These are phyloP conservation scores for Cromileptes altivelis DNA, from an alignment of 2,113 vertebrate species.

Conservation along the genomic window DNA sequence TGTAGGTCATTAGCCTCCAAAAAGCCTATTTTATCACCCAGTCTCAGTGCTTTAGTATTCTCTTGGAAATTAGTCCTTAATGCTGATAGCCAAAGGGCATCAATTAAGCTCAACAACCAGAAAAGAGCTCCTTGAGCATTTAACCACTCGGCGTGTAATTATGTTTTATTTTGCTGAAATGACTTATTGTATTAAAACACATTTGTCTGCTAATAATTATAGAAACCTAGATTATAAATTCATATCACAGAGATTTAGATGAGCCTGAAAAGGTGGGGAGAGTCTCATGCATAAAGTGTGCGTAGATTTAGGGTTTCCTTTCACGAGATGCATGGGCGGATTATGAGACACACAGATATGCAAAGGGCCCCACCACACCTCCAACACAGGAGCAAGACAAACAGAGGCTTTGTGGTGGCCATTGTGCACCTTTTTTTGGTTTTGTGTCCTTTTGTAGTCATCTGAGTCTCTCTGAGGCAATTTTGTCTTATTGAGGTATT, in stretches of 20 bases:
- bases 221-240: slow-evolving; percentile 29
- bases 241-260: slow-evolving; percentile 7
- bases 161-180: slow-evolving; percentile 64
- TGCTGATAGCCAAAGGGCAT: slow-evolving; percentile 66
- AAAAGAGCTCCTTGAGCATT: slow-evolving; percentile 59
- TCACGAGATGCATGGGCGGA: neutral
- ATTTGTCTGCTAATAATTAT: slow-evolving; percentile 49
- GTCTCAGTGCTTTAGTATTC: slow-evolving; percentile 30
- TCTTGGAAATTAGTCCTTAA: slow-evolving; percentile 46
- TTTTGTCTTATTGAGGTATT: too few species aligned
- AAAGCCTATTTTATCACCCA: slow-evolving; percentile 33
- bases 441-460: too few species aligned
- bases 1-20: slow-evolving; percentile 41
- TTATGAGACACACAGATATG: too few species aligned
- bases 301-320: neutral
- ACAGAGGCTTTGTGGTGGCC: too few species aligned
- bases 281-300: neutral
- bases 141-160: slow-evolving; percentile 66
- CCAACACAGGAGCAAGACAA: too few species aligned
- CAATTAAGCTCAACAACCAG: slow-evolving; percentile 69
- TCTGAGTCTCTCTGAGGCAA: too few species aligned
- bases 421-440: too few species aligned
- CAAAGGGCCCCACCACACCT: too few species aligned
- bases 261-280: neutral
- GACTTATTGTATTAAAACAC: slow-evolving; percentile 46